A percentile compares a stretch with the other conserved stretches of the same genome.
Conservation (phyloP, 2,888 invertebrate species). For the Chrysolina haemoptera region DNA sequence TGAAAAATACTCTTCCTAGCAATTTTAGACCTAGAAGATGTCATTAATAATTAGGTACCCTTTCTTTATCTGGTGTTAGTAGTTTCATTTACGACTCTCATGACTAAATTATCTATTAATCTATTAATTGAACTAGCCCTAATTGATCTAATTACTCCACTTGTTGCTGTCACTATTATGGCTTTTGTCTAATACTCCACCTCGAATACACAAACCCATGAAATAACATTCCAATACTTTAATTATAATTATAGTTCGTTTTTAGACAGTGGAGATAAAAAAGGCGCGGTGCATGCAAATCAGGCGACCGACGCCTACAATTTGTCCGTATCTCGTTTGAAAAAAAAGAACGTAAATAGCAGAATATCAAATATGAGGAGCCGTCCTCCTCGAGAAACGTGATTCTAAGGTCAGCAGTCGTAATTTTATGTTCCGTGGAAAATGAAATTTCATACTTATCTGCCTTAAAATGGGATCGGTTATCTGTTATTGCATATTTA, state of each 20-base stretch:
- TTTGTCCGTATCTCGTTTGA: slow-evolving; percentile 25
- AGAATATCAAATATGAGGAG: not conserved
- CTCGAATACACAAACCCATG: not conserved
- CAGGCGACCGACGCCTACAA: slow-evolving; percentile 38
- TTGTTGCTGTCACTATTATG: too few relatives aligned
- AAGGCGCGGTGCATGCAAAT: slow-evolving; percentile 41
- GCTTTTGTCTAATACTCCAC: not conserved
- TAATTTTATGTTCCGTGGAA: slow-evolving; percentile 5
- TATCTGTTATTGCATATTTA: not conserved
- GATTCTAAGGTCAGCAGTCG: slow-evolving; percentile 16
- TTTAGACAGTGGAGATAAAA: slow-evolving; percentile 18
- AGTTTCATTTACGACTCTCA: too few relatives aligned
- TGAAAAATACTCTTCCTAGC: too few relatives aligned
- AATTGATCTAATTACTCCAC: too few relatives aligned
- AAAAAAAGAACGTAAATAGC: slow-evolving; percentile 32
- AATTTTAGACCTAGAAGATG: too few relatives aligned
- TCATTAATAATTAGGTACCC: too few relatives aligned
- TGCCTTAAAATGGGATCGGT: slow-evolving; percentile 16
- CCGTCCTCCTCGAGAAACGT: slow-evolving; percentile 23
- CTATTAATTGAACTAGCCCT: too few relatives aligned
- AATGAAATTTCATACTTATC: slow-evolving; percentile 21
- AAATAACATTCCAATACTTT: not conserved
- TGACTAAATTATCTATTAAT: too few relatives aligned
- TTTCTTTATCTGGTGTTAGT: too few relatives aligned
- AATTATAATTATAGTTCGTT: not conserved